Evolutionary conservation across 2,113 vertebrate species (phyloP), one percentile per base, ranked within the genome.

Genomic region (Hypocryptadius cinnamomeus): DNA sequence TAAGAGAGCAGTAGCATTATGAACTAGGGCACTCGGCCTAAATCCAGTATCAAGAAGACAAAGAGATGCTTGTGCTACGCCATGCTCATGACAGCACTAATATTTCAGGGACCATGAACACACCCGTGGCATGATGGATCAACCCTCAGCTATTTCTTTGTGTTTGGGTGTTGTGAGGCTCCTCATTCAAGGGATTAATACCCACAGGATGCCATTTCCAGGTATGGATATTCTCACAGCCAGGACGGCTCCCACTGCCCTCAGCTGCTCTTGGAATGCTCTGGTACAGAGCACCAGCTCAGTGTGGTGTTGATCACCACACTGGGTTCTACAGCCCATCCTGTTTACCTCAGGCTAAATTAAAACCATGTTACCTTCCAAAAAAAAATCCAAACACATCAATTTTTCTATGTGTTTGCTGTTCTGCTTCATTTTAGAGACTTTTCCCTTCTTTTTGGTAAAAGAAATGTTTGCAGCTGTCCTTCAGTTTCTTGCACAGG

Each of bases 161-260:
- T 9, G 15, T 24, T 65, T 69, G 27, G 37, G 44, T 48, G 82
- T 59, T 9, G 14, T 51, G 42, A 72, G 33, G 50, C 45, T 83
- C 7, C 2, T 44, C 47, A 21, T 19, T 66, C 2, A 15, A 35
- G 40, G 37, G n/a, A 54, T 20, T 13, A 64, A 44, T 17, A 53
- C 10, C 23, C 7, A 1, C 18, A 51, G 35, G 30, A 53, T 42
- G 30, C 50, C 39, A 25, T 19, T 65, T 28, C 68, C 64, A 89
- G 69, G 51, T 51, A 10, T 0, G 0, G 47, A 21, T 2, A 8
- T 22, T 33, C 17, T 40, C 79, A 53, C 6, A 25, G 31, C 30
- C 3, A 12, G 2, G 47, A 9, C 1, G 0, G 54, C 20, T 76
- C 44, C 7, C 18, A 2, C 22, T 5, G 1, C 20, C 63, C 31